These are phyloP conservation scores for Stictonetta naevosa DNA, from an alignment of 2,113 vertebrate genomes.

Conservation along the genomic window DNA sequence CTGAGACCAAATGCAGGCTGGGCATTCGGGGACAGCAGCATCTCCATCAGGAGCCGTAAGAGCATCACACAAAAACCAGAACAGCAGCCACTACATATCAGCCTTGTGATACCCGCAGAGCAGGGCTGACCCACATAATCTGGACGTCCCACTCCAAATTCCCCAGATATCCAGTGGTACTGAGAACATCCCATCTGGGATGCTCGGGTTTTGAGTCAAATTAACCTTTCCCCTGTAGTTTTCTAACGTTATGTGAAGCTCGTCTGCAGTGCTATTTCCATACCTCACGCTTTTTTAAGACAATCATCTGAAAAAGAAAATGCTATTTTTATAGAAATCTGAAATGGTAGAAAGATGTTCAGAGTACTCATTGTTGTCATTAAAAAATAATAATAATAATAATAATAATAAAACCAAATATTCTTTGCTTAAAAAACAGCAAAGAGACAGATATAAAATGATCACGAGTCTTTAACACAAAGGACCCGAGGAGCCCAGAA, in stretches of 20 bases:
- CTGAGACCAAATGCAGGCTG: neutral
- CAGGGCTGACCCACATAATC: neutral
- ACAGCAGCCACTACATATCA: neutral
- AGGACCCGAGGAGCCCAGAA: neutral
- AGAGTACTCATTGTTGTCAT: neutral
- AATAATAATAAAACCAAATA: neutral
- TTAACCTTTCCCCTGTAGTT: neutral
- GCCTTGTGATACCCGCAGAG: neutral
- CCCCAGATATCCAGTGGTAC: neutral
- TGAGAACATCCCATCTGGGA: neutral
- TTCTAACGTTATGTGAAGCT: neutral
- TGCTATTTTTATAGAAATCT: neutral
- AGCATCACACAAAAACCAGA: neutral
- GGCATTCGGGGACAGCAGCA: rapidly evolving
- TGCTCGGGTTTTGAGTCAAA: neutral
- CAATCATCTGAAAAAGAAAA: neutral
- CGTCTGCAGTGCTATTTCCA: neutral
- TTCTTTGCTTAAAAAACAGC: neutral
- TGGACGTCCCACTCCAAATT: neutral
- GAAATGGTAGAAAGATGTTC: neutral
- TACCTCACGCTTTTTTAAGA: neutral
- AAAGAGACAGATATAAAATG: neutral
- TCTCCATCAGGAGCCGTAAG: neutral
- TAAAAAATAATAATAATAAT: neutral
- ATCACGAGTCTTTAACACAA: neutral